Evolutionary conservation across 1,140 invertebrate species (phyloP).

Genomic region (Aphis craccivora): DNA sequence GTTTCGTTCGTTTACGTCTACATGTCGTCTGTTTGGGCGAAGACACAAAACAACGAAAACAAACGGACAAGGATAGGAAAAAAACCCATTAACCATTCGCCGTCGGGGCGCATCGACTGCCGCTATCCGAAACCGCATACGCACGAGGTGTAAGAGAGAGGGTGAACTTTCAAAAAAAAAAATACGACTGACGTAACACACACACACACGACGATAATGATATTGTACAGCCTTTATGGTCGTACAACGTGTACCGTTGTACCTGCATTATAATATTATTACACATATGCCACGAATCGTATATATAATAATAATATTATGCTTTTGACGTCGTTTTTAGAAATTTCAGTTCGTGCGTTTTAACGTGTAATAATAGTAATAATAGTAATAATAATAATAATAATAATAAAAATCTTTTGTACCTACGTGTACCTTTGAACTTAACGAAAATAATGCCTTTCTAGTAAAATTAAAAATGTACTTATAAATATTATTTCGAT

Average conservation of each 20-base stretch:
- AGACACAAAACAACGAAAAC: not conserved
- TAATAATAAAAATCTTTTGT: not conserved
- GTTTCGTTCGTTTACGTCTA: not conserved
- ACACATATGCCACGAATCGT: not conserved
- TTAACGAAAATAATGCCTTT: not conserved
- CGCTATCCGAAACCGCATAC: not conserved
- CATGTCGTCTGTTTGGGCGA: not conserved
- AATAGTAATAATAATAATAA: too few relatives aligned
- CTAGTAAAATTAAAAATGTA: not conserved
- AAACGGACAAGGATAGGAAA: not conserved
- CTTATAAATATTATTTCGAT: not conserved
- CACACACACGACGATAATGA: not conserved
- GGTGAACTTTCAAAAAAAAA: not conserved
- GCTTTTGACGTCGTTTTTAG: not conserved
- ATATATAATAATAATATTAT: not conserved
- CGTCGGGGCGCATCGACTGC: not conserved
- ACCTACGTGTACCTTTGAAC: not conserved
- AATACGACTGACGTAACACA: not conserved
- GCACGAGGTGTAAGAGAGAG: not conserved
- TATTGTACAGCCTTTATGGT: not conserved
- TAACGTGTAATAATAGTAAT: not conserved
- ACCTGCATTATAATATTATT: not conserved
- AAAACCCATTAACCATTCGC: not conserved
- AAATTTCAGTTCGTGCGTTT: not conserved
- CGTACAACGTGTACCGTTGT: not conserved